Percentiles rank a stretch among this genome's conserved stretches.
Conservation (phyloP, 1,140 invertebrate species). For the Ephestia elutella region DNA sequence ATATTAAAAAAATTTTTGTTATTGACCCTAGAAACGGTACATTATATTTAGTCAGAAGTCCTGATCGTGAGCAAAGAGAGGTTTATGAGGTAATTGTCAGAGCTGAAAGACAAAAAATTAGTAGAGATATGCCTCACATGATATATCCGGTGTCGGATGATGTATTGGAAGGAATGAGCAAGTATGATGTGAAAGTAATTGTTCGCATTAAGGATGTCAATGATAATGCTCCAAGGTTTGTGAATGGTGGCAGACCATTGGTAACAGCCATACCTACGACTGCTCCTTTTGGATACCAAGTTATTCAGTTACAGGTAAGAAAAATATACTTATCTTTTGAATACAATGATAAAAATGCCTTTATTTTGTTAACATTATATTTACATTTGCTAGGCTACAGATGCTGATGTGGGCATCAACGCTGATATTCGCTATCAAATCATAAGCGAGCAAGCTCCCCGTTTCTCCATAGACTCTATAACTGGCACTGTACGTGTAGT, state of each 20-base stretch:
- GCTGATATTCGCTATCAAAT: constrained; percentile 87
- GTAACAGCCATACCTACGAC: constrained; percentile 86
- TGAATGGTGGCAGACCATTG: constrained; percentile 80
- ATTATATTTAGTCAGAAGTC: constrained; percentile 79
- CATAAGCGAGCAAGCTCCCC: constrained; percentile 78
- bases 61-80: constrained; percentile 80
- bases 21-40: constrained; percentile 83
- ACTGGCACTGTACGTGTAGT: constrained; percentile 84
- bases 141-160: constrained; percentile 83
- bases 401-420: constrained; percentile 84
- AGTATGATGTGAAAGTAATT: constrained; percentile 78
- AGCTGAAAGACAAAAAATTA: constrained; percentile 79
- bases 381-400: constrained; percentile 76
- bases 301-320: constrained; percentile 80
- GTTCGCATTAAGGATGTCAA: constrained; percentile 86
- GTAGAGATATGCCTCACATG: constrained; percentile 80
- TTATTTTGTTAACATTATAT: constrained; percentile 5
- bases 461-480: constrained; percentile 84
- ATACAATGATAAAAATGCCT: constrained; percentile 31
- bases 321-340: constrained; percentile 17
- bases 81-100: constrained; percentile 81
- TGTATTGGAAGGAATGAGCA: constrained; percentile 78
- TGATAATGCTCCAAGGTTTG: constrained; percentile 86
- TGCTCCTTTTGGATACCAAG: constrained; percentile 86
- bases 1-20: constrained; percentile 76